These are phyloP conservation scores for Temnothorax nylanderi DNA, from an alignment of 1,140 invertebrate genomes.

Conservation along the genomic window DNA sequence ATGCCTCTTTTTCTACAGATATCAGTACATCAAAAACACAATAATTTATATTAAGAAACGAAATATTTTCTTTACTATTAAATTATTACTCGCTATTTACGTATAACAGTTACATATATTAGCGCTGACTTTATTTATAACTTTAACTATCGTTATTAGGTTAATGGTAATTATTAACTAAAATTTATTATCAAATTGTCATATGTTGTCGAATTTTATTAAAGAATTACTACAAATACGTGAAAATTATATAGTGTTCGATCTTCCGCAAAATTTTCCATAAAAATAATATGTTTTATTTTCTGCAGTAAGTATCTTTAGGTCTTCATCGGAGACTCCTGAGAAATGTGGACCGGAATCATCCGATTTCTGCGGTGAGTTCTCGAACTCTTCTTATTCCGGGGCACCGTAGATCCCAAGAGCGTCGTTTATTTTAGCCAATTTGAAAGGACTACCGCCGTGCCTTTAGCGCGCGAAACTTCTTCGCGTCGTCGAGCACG, in stretches of 20 bases:
- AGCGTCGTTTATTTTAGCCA: constrained; percentile 37
- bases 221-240: neutral
- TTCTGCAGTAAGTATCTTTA: neutral
- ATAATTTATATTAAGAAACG: neutral
- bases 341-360: neutral
- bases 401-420: constrained; percentile 1
- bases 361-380: constrained; percentile 15
- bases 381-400: constrained; percentile 32
- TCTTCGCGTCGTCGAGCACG: constrained; percentile 47
- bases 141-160: neutral
- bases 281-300: constrained; percentile 12
- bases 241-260: neutral
- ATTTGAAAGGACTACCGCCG: constrained; percentile 15
- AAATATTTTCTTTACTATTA: neutral
- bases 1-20: neutral
- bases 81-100: neutral
- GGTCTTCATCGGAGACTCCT: neutral
- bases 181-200: neutral
- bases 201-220: neutral
- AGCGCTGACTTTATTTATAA: neutral
- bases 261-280: neutral
- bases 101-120: neutral
- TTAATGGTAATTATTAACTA: neutral
- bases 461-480: constrained; percentile 30
- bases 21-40: neutral